A percentile compares a stretch with the other conserved stretches of the same genome.
Conservation (phyloP, 2,113 vertebrate species). For the Emydura subglobosa region DNA sequence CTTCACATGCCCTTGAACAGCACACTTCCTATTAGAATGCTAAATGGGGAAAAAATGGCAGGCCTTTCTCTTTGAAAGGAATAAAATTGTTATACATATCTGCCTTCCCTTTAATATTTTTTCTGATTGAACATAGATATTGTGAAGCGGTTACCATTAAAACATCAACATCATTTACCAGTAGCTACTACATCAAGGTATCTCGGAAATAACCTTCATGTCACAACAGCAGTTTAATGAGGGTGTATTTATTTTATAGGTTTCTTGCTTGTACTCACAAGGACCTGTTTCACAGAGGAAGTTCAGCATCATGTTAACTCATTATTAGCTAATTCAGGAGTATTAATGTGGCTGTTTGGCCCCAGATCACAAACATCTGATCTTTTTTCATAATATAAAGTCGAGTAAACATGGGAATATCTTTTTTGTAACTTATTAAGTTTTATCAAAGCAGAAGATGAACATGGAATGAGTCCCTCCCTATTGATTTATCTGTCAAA, state of each 20-base stretch:
- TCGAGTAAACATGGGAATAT: neutral
- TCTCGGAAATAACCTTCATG: neutral
- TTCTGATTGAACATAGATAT: accelerated
- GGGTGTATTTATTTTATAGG: neutral
- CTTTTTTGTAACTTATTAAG: neutral
- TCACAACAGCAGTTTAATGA: neutral
- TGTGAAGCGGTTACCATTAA: neutral
- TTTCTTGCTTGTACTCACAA: neutral
- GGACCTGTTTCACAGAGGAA: neutral
- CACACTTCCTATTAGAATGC: neutral
- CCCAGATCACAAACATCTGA: neutral
- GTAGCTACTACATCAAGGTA: neutral
- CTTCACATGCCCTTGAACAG: neutral
- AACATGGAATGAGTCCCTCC: accelerated
- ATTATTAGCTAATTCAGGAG: neutral
- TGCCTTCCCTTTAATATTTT: neutral
- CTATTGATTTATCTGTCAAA: neutral
- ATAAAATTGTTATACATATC: neutral
- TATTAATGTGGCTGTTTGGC: neutral
- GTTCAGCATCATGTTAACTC: neutral
- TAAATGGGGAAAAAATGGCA: neutral
- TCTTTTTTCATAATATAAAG: neutral
- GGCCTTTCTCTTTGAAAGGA: neutral
- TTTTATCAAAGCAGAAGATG: neutral
- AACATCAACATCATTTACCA: neutral